phyloP scores from a whole-genome alignment of 2,113 vertebrate genomes.

The Tamias sibiricus region DNA sequence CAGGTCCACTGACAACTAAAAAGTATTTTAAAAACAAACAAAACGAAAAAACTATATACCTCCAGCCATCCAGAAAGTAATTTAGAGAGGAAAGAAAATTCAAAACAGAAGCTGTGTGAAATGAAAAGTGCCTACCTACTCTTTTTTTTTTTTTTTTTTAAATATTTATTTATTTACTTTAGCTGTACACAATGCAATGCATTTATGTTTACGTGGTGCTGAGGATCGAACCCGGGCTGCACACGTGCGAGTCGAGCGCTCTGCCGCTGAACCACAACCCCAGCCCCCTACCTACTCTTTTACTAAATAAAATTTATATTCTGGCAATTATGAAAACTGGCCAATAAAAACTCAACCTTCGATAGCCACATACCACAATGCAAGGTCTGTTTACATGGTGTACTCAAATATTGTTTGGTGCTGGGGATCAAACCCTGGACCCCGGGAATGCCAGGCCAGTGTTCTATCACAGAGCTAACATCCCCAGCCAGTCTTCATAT shows the following conservation, averaged over 20 bases:
- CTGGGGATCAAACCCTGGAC: neutral
- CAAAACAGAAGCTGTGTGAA: neutral
- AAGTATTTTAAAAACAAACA: no score
- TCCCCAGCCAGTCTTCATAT: neutral
- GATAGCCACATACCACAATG: slow-evolving; percentile 26
- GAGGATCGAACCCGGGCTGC: no score
- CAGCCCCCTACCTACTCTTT: no score
- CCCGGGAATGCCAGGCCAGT: neutral
- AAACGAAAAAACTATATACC: neutral
- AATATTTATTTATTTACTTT: no score
- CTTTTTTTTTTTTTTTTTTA: no score
- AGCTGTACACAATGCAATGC: no score
- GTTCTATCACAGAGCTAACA: neutral
- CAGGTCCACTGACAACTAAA: no score
- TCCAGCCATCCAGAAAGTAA: neutral
- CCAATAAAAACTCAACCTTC: slow-evolving; percentile 61
- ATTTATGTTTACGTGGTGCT: no score
- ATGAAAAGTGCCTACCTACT: slow-evolving; percentile 13
- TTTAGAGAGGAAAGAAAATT: neutral
- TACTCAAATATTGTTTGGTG: neutral
- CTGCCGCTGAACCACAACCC: no score
- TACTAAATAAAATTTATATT: no score
- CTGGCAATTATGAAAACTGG: slow-evolving; percentile 60
- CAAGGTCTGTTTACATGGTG: slow-evolving; percentile 43
- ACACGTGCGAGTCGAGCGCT: no score